These are phyloP conservation scores for Acromyrmex echinatior DNA, from an alignment of 1,140 invertebrate species.

Conservation along the genomic window DNA sequence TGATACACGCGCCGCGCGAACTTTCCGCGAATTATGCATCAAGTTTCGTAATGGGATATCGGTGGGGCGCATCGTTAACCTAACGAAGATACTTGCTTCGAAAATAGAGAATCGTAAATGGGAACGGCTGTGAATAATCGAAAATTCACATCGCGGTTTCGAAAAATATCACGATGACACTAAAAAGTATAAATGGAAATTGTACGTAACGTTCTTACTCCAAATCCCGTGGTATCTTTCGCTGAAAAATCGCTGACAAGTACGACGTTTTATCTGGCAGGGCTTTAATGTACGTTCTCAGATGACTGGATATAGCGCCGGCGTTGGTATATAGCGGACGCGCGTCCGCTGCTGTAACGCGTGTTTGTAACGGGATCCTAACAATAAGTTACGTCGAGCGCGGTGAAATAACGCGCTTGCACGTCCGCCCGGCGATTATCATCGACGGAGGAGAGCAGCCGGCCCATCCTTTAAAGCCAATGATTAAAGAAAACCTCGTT, in stretches of 20 bases:
- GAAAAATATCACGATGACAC: neutral
- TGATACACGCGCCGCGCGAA: slow-evolving; percentile 22
- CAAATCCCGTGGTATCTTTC: slow-evolving; percentile 13
- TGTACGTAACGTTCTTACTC: neutral
- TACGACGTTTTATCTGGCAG: slow-evolving; percentile 46
- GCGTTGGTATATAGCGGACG: slow-evolving; percentile 13
- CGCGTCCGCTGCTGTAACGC: slow-evolving; percentile 28
- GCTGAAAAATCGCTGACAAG: slow-evolving; percentile 59
- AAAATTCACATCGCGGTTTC: neutral
- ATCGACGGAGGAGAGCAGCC: slow-evolving; percentile 40
- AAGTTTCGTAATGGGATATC: slow-evolving; percentile 31
- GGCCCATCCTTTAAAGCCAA: slow-evolving; percentile 41
- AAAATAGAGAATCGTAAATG: neutral
- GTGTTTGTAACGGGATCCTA: slow-evolving; percentile 56
- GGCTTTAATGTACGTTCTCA: slow-evolving; percentile 56
- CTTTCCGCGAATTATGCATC: slow-evolving; percentile 17
- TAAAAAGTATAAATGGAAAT: slow-evolving; percentile 22
- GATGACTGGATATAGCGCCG: slow-evolving; percentile 51
- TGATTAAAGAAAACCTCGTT: slow-evolving; percentile 66
- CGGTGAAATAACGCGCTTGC: slow-evolving; percentile 57
- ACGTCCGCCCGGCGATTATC: slow-evolving; percentile 50
- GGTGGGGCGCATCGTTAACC: neutral
- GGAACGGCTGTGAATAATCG: neutral
- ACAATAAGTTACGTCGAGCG: slow-evolving; percentile 59
- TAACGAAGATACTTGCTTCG: slow-evolving; percentile 27